phyloP scores from a whole-genome alignment of 2,797 vertebrate species.

The Pipistrellus pygmaeus region DNA sequence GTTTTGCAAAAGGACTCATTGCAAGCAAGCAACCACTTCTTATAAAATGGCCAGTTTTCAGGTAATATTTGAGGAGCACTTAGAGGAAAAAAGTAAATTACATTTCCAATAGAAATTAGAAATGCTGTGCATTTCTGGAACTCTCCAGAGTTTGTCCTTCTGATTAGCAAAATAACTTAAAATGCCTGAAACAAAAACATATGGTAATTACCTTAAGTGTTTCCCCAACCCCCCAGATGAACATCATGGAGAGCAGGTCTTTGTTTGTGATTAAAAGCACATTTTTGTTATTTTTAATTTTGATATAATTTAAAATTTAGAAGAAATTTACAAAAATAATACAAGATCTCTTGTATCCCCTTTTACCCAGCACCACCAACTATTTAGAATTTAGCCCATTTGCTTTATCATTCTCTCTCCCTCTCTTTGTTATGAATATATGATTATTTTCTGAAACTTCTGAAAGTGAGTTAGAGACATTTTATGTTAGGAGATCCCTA shows the following conservation, averaged over 20 bases:
- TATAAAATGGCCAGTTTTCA: slow-evolving; percentile 40
- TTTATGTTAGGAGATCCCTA: background rate
- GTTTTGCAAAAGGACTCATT: slow-evolving; percentile 27
- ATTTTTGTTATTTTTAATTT: slow-evolving; percentile 43
- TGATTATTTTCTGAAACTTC: background rate
- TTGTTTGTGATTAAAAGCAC: slow-evolving; percentile 24
- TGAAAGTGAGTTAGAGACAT: background rate
- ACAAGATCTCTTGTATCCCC: background rate
- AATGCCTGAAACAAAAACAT: slow-evolving; percentile 51
- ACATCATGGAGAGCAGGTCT: background rate
- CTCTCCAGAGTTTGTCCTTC: slow-evolving; percentile 57
- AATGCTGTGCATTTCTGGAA: slow-evolving; percentile 27
- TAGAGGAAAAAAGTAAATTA: slow-evolving; percentile 51
- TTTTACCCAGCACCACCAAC: background rate
- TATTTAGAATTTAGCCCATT: background rate
- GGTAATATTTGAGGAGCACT: slow-evolving; percentile 44
- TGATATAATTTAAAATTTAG: slow-evolving; percentile 19
- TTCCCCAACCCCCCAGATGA: background rate
- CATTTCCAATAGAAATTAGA: slow-evolving; percentile 52
- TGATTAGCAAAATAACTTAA: slow-evolving; percentile 64
- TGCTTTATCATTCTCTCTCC: background rate
- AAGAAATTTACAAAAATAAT: background rate
- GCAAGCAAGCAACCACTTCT: slow-evolving; percentile 49
- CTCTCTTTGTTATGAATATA: background rate
- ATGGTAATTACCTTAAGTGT: slow-evolving; percentile 29